These are phyloP conservation scores for Prolemur simus DNA, from an alignment of 2,113 vertebrate species.

Conservation along the genomic window DNA sequence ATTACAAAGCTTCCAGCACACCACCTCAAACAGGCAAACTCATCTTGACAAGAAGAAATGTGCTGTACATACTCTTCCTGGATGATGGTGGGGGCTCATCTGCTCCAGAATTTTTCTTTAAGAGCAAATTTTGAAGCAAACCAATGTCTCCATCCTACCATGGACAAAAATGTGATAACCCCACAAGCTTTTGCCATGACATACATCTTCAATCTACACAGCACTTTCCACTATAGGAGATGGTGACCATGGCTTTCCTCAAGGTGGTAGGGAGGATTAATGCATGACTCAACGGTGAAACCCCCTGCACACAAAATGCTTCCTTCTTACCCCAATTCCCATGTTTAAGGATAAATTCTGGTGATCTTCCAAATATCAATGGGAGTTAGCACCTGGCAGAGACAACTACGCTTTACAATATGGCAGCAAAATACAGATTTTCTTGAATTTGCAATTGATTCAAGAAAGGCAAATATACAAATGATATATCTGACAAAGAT, in stretches of 20 bases:
- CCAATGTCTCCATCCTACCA: background rate
- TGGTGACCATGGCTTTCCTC: background rate
- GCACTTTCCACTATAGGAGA: background rate
- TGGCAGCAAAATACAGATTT: background rate
- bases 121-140: constrained; percentile 13
- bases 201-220: background rate
- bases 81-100: background rate
- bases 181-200: background rate
- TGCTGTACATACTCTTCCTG: background rate
- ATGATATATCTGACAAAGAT: background rate
- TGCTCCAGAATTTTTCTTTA: background rate
- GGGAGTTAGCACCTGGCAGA: background rate
- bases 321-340: background rate
- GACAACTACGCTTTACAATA: background rate
- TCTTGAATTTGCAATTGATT: background rate
- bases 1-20: background rate
- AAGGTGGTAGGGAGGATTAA: background rate
- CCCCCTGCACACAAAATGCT: background rate
- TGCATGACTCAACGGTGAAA: background rate
- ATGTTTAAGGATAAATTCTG: background rate
- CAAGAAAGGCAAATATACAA: background rate
- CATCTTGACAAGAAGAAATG: background rate
- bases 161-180: background rate
- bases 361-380: background rate
- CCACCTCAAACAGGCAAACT: background rate